Percentiles rank a stretch among this genome's conserved stretches.
phyloP scores from a whole-genome alignment of 35 echinoderm and acorn worm species.

The Apostichopus japonicus region DNA sequence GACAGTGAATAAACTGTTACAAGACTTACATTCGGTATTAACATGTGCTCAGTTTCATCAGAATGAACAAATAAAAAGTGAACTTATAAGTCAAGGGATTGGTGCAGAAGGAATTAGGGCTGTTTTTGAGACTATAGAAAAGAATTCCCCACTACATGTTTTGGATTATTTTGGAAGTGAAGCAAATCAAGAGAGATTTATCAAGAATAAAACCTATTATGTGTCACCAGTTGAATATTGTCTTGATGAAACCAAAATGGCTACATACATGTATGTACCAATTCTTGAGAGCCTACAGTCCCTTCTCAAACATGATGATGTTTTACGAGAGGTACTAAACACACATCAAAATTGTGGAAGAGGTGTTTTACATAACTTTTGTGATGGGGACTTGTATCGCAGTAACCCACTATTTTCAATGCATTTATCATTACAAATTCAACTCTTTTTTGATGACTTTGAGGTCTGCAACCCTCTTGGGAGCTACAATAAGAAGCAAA shows the following conservation, averaged over 20 bases:
- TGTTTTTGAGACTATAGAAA: not conserved
- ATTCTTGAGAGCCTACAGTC: slow-evolving; percentile 16
- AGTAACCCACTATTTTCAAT: not conserved
- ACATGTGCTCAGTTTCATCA: not conserved
- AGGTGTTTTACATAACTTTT: slow-evolving; percentile 20
- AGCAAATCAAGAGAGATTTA: slow-evolving; percentile 33
- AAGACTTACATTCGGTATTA: slow-evolving; percentile 18
- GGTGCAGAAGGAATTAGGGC: not conserved
- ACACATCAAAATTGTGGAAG: not conserved
- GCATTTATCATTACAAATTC: slow-evolving; percentile 13
- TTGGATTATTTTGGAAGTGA: slow-evolving; percentile 32
- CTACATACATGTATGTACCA: slow-evolving; percentile 39
- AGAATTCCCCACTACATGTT: not conserved
- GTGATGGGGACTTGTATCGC: slow-evolving; percentile 19
- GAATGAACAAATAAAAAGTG: not conserved
- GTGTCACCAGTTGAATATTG: slow-evolving; percentile 2
- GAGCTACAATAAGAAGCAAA: slow-evolving; percentile 43
- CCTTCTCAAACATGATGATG: slow-evolving; percentile 40
- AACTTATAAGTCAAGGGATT: slow-evolving; percentile 5
- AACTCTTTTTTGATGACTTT: slow-evolving; percentile 67
- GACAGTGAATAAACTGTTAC: not conserved
- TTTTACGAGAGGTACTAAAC: slow-evolving; percentile 23
- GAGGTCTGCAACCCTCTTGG: slow-evolving; percentile 61
- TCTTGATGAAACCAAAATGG: slow-evolving; percentile 21
- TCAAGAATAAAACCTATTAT: slow-evolving; percentile 17